A percentile compares a stretch with the other conserved stretches of the same genome.
Evolutionary conservation across 2,797 vertebrate genomes (phyloP).

Genomic region (Paedocypris micromegethes): DNA sequence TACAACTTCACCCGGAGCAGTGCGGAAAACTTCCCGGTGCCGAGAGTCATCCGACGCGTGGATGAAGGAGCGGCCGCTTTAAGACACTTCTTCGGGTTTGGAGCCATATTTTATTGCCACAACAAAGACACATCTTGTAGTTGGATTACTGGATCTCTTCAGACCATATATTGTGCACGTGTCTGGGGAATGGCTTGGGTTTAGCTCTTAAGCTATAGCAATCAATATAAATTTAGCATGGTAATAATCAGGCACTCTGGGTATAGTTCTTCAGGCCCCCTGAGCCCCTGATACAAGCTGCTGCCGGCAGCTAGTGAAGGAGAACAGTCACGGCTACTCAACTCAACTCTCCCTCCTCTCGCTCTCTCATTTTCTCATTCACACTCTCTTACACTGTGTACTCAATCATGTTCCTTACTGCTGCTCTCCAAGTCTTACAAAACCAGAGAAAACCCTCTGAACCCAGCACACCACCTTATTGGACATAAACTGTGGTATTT

Average conservation of each 20-base stretch:
- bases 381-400: slow-evolving; percentile 9
- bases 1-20: slow-evolving; percentile 44
- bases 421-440: slow-evolving; percentile 21
- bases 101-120: slow-evolving; percentile 45
- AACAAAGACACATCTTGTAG: slow-evolving; percentile 55
- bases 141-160: slow-evolving; percentile 58
- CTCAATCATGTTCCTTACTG: slow-evolving; percentile 27
- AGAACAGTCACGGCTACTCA: slow-evolving; percentile 32
- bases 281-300: slow-evolving; percentile 39
- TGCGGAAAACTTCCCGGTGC: slow-evolving; percentile 5
- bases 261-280: slow-evolving; percentile 55
- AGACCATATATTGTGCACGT: slow-evolving; percentile 47
- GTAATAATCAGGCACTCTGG: slow-evolving; percentile 68
- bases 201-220: slow-evolving; percentile 69
- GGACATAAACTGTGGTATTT: slow-evolving; percentile 6
- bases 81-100: slow-evolving; percentile 32
- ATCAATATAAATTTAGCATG: slow-evolving; percentile 77
- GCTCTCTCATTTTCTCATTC: slow-evolving; percentile 20
- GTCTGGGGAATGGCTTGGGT: slow-evolving; percentile 64
- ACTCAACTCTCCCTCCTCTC: slow-evolving; percentile 41
- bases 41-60: slow-evolving; percentile 12
- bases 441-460: slow-evolving; percentile 33
- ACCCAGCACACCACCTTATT: not conserved
- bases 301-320: slow-evolving; percentile 36
- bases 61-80: slow-evolving; percentile 36